A percentile compares a stretch with the other conserved stretches of the same genome.
Conservation (phyloP, 2,888 invertebrate species). For the Lysandra bellargus region DNA sequence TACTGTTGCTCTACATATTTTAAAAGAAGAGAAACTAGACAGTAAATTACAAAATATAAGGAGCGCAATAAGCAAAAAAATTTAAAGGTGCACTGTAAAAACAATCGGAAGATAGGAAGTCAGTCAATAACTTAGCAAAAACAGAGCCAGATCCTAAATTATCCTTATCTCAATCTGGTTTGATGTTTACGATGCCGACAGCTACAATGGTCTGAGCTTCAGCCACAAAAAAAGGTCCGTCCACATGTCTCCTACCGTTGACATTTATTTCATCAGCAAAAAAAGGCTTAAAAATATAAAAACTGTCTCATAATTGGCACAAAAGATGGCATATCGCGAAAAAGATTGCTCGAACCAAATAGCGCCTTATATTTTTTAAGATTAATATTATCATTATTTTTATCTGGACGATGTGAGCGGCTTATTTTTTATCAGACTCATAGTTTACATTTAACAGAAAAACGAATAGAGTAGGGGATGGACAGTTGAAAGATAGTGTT, state of each 20-base stretch:
- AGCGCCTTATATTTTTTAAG: conserved; percentile 67
- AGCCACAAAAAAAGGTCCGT: conserved; percentile 37
- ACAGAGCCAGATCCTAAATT: conserved; percentile 1
- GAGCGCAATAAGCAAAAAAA: background rate
- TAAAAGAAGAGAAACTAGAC: background rate
- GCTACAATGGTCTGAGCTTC: conserved; percentile 9
- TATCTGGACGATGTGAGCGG: conserved; percentile 54
- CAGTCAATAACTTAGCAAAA: conserved; percentile 17
- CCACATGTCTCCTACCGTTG: conserved; percentile 63
- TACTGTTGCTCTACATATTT: background rate
- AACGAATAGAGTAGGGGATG: conserved; percentile 49
- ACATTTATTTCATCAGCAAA: conserved; percentile 51
- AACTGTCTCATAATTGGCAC: conserved; percentile 74
- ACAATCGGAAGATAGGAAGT: conserved; percentile 26
- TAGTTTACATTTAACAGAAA: conserved; percentile 54
- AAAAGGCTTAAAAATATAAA: conserved; percentile 54
- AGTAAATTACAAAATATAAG: background rate
- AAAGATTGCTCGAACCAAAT: conserved; percentile 59
- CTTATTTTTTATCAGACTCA: conserved; percentile 63
- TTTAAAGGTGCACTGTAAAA: background rate
- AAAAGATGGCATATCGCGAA: conserved; percentile 71
- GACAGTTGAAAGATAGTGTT: conserved; percentile 4
- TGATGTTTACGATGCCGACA: conserved; percentile 25
- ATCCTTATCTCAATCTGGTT: conserved; percentile 24
- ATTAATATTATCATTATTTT: conserved; percentile 71